Base-by-base conservation (phyloP, 2,113 vertebrate genomes). In the Etia nguti region DNA sequence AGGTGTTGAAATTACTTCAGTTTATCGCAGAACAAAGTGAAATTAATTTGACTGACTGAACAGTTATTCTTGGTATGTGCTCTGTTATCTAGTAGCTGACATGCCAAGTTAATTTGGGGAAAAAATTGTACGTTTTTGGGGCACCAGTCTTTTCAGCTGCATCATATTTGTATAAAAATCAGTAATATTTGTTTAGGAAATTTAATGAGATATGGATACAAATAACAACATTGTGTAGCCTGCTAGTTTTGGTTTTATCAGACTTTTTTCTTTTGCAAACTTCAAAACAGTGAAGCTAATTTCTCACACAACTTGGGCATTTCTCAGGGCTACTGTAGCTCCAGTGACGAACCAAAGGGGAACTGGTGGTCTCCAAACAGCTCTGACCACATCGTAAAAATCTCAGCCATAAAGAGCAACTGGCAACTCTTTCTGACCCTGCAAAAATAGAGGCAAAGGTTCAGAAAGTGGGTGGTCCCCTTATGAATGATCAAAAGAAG, bases 361-460 rank as follows among this genome's bases (percentile, higher is more conserved):
- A 90, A 95, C 79, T 96, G 95, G 94, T 95, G 96, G 95, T 95
- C 95, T 93, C 85, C 91, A 88, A 96, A 96, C 96, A 96, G 96
- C 96, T 96, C 92, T 94, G 92, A 95, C 93, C 92, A 94, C 95
- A 95, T 96, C 95, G 96, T 97, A 97, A 96, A 97, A 94, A 92
- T 94, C 92, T 90, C 93, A 29, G 86, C 94, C 94, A 95, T 96
- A 96, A 97, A 96, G 93, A 96, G 90, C 96, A 96, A 96, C 96
- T 96, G 96, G 96, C 91, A 94, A 94, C 94, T 95, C 93, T 86
- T 94, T 94, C 91, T 94, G 94, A 96, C 95, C 95, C 93, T 95
- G 94, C 94, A 90, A 92, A 96, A 97, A 96, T 94, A 96, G 94
- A 94, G 93, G 90, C 93, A 95, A 94, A 91, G 92, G 91, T 91